Base-by-base conservation (phyloP, 1,140 invertebrate genomes). In the Hyles vespertilio region DNA sequence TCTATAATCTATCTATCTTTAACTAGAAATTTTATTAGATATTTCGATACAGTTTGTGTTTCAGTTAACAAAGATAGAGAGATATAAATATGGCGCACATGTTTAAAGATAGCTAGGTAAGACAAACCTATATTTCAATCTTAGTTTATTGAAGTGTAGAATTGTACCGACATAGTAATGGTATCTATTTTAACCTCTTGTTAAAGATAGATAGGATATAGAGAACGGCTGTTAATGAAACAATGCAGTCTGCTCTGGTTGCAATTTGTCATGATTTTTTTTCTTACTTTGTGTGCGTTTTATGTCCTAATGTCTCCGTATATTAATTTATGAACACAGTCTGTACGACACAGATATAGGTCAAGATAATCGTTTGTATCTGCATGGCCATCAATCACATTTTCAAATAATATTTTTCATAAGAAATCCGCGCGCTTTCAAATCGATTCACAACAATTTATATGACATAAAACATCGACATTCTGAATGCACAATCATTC, bases 191-290 rank as follows among this genome's bases (percentile, higher is more conserved):
- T n/a, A n/a, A n/a, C n/a, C n/a, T n/a, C n/a, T n/a, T n/a, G n/a
- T n/a, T n/a, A n/a, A n/a, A n/a, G n/a, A n/a, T n/a, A n/a, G n/a
- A n/a, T n/a, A n/a, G n/a, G n/a, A n/a, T n/a, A n/a, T n/a, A n/a
- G n/a, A n/a, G n/a, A n/a, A n/a, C n/a, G n/a, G n/a, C n/a, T n/a
- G n/a, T n/a, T n/a, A 58, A 62, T 58, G 60, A 40, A 36, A 6
- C 11, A 56, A 10, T 56, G 56, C 56, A 65, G 36, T 40, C 36
- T 61, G 63, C 59, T 65, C 58, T 51, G 50, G 53, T 57, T 65
- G 44, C 47, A 61, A 56, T 61, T 58, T 44, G 40, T 61, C 32
- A 32, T 34, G 36, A 54, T 47, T 33, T 49, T 59, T 7, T 54
- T 51, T 53, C 11, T 10, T 51, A 33, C 22, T 52, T 52, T 11